Conservation (phyloP, 2,888 invertebrate species). For the Ophion costatus region DNA sequence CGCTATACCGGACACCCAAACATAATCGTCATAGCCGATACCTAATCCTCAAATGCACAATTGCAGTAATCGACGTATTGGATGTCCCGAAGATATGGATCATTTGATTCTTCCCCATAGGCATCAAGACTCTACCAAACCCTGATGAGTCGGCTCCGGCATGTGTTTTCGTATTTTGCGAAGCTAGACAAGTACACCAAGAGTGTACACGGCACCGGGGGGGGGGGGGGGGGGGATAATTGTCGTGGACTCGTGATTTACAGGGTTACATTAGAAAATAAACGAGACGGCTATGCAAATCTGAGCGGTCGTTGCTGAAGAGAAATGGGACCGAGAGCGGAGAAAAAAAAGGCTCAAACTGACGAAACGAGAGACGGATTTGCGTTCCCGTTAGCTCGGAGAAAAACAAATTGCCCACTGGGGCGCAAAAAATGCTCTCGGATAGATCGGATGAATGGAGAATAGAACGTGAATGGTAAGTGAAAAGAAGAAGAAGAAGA, state of each 20-base stretch:
- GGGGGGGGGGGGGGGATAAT: too few relatives aligned
- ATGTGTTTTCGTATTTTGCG: neutral
- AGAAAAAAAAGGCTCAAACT: slow-evolving; percentile 10
- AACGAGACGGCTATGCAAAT: slow-evolving; percentile 24
- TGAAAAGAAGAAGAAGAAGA: neutral
- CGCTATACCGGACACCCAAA: too few relatives aligned
- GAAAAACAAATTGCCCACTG: slow-evolving; percentile 47
- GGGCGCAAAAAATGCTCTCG: slow-evolving; percentile 34
- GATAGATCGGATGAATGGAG: slow-evolving; percentile 50
- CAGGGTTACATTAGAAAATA: neutral
- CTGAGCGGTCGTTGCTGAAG: neutral
- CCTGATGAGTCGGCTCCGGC: too few relatives aligned
- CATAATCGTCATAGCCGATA: too few relatives aligned
- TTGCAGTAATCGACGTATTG: too few relatives aligned
- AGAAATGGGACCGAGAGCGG: neutral
- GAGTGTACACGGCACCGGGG: neutral
- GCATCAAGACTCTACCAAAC: too few relatives aligned
- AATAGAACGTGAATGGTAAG: slow-evolving; percentile 50
- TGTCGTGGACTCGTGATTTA: neutral
- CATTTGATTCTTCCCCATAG: too few relatives aligned
- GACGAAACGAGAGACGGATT: slow-evolving; percentile 6
- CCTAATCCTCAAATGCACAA: too few relatives aligned
- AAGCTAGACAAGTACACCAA: neutral
- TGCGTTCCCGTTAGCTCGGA: slow-evolving; percentile 33
- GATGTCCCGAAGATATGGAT: too few relatives aligned